phyloP scores from a whole-genome alignment of 2,113 vertebrate species.

The Neogobius melanostomus region DNA sequence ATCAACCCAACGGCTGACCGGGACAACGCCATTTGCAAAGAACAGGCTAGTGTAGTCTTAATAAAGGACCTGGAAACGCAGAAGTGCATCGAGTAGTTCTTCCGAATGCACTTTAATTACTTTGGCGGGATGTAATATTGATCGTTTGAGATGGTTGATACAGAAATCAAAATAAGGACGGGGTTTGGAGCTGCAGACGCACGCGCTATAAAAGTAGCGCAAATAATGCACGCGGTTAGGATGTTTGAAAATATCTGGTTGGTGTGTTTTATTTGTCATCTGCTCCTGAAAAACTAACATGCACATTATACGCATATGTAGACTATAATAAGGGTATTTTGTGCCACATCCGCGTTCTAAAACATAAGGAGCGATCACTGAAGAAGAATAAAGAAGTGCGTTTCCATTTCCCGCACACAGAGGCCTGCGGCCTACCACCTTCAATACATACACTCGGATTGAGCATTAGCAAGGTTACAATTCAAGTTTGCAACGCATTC shows the following conservation, averaged over 20 bases:
- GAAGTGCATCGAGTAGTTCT: no score
- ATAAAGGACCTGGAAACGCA: no score
- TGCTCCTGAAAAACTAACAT: not conserved
- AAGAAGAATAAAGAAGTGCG: not conserved
- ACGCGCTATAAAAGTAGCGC: not conserved
- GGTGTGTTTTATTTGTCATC: no score
- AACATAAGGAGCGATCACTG: not conserved
- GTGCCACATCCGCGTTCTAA: not conserved
- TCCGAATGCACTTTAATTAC: no score
- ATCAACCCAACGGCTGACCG: not conserved
- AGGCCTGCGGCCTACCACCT: not conserved
- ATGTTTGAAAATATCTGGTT: not conserved
- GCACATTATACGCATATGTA: not conserved
- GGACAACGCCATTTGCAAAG: not conserved
- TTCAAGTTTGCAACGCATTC: not conserved
- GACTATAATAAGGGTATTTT: no score
- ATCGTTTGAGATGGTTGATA: no score
- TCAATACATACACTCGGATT: not conserved
- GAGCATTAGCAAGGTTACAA: not conserved
- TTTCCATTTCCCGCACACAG: conserved; percentile 5
- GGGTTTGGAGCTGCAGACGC: not conserved
- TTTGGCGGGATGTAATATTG: no score
- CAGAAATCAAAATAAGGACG: not conserved
- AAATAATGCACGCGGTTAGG: not conserved
- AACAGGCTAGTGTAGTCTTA: no score